Percentiles rank a stretch among this genome's conserved stretches.
These are phyloP conservation scores for Aphrocallistes beatrix DNA, from an alignment of 37 sponge, comb jelly and placozoan species.

Conservation along the genomic window DNA sequence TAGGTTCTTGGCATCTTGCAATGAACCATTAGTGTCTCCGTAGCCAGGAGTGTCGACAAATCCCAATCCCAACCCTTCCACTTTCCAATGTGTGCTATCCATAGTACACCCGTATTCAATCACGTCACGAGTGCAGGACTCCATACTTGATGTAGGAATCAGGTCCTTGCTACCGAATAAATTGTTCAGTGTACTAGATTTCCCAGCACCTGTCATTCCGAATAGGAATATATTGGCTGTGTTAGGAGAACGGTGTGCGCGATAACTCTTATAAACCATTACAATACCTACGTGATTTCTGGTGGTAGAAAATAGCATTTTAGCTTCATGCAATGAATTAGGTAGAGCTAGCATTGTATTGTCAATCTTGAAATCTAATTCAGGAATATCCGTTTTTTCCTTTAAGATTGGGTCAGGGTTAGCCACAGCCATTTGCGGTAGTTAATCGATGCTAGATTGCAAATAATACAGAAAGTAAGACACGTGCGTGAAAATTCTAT, in stretches of 20 bases:
- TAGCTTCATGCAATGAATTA: no score
- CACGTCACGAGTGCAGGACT: neutral
- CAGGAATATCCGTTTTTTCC: no score
- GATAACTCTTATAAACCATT: no score
- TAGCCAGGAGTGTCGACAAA: neutral
- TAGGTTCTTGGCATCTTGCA: neutral
- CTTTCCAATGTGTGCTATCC: slow-evolving; percentile 1
- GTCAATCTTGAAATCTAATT: no score
- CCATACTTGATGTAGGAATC: neutral
- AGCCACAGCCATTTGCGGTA: no score
- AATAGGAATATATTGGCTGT: neutral
- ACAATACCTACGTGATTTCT: no score
- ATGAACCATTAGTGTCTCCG: neutral
- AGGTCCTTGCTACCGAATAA: neutral
- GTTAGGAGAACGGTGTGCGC: neutral
- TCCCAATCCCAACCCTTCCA: neutral
- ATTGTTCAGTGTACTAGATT: neutral
- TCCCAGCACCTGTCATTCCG: neutral
- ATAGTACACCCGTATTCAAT: neutral
- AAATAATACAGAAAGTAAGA: no score
- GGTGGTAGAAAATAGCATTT: no score
- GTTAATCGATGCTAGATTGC: no score
- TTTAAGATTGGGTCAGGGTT: no score
- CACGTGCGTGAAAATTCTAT: no score
- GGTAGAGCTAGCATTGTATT: no score